These are phyloP conservation scores for Copidosoma aretas DNA, from an alignment of 2,888 invertebrate genomes.

Conservation along the genomic window DNA sequence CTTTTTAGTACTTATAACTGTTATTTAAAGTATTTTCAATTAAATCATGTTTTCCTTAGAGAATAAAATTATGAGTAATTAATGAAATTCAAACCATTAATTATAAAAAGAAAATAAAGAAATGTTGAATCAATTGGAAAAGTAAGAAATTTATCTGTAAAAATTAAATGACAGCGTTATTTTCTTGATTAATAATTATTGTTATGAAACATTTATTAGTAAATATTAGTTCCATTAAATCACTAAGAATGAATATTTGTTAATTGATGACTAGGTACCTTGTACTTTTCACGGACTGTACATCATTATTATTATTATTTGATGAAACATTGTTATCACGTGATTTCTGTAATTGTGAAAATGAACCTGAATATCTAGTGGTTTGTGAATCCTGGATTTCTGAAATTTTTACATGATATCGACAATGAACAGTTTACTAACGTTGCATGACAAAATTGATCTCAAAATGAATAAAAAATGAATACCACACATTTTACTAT, in stretches of 20 bases:
- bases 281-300: slow-evolving; percentile 19
- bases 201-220: not conserved
- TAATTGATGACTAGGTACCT: slow-evolving; percentile 29
- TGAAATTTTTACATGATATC: slow-evolving; percentile 5
- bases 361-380: slow-evolving; percentile 11
- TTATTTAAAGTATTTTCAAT: not conserved
- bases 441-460: too few relatives aligned
- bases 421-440: too few relatives aligned
- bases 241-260: not conserved
- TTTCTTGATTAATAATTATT: not conserved
- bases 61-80: too few relatives aligned
- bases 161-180: too few relatives aligned
- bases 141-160: too few relatives aligned
- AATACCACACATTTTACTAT: too few relatives aligned
- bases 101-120: not conserved
- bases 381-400: slow-evolving; percentile 21
- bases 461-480: too few relatives aligned
- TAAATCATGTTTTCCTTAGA: not conserved
- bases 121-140: not conserved
- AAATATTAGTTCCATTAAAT: not conserved
- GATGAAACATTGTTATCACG: slow-evolving; percentile 13
- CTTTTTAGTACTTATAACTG: not conserved
- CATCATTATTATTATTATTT: slow-evolving; percentile 18
- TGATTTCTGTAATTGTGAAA: slow-evolving; percentile 19
- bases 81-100: too few relatives aligned